Percentiles rank a stretch among this genome's conserved stretches.
Evolutionary conservation across 2,888 invertebrate genomes (phyloP).

Genomic region (Callyntrura guangdongensis): DNA sequence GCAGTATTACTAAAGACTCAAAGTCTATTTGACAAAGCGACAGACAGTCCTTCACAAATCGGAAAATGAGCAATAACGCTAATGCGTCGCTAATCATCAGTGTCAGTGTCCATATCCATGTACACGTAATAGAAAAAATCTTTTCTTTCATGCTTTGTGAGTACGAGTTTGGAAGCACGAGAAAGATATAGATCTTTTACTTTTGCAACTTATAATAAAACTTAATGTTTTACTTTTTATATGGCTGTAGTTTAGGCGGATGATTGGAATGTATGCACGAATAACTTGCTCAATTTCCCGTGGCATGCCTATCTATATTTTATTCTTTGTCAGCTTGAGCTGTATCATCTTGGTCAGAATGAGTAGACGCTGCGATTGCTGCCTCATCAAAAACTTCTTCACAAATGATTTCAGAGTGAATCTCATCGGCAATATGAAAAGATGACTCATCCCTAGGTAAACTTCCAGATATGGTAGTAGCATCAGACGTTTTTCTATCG

Average conservation of each 20-base stretch:
- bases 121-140: background rate
- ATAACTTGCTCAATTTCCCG: background rate
- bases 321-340: slow-evolving; percentile 35
- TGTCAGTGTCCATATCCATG: too few species aligned
- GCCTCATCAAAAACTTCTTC: slow-evolving; percentile 70
- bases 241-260: background rate
- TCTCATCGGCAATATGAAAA: slow-evolving; percentile 73
- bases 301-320: background rate
- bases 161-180: too few species aligned
- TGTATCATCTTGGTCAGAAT: slow-evolving; percentile 62
- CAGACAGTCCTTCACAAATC: too few species aligned
- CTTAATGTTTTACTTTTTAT: too few species aligned
- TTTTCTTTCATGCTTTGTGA: too few species aligned
- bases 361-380: slow-evolving; percentile 23
- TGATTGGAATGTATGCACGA: background rate
- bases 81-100: too few species aligned
- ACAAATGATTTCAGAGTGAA: slow-evolving; percentile 73
- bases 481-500: slow-evolving; percentile 77
- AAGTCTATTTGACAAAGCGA: too few species aligned
- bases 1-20: too few species aligned
- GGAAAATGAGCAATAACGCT: too few species aligned
- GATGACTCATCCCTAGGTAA: slow-evolving; percentile 79
- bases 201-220: too few species aligned
- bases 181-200: too few species aligned
- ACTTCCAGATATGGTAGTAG: slow-evolving; percentile 80